Evolutionary conservation across 2,888 invertebrate species (phyloP), one percentile per base, ranked within the genome.

Genomic region (Rhaphigaster nebulosa): DNA sequence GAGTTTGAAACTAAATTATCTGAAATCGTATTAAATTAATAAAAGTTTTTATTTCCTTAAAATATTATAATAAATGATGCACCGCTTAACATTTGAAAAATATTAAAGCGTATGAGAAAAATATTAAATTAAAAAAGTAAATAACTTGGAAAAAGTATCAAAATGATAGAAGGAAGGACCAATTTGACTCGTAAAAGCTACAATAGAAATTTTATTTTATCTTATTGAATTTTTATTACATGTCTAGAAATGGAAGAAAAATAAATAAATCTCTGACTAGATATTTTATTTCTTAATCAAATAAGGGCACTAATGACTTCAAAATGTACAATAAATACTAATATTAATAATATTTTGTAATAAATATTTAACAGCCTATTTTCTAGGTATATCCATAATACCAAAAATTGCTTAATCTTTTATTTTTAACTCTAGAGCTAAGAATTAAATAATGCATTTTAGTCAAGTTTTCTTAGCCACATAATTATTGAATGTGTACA

Each of bases 361-460:
- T 89, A 89, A 89, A 89, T 89, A 70, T 89, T 89, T 89, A 76
- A 89, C 76, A 89, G 89, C 89, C 89, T 70, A 89, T 89, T 76
- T 76, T 89, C 89, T 89, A 89, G 76, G 76, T 76, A 87, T 84
- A 89, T 89, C 29, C 70, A 76, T 89, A 50, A 89, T 89, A 89
- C 89, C 89, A 89, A 89, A 89, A 89, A 50, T 89, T n/a, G 45
- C 89, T 76, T 89, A 88, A 23, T 60, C 45, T 45, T 50, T 70
- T 38, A 88, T 89, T 45, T 84, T 41, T 84, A 84, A 84, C 5
- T 50, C 84, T 84, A 84, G 23, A 12, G 41, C 84, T 84, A 84
- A 84, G 38, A 45, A 84, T 84, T 26, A 76, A 60, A 89, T 76
- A 89, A 89, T 89, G 76, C 45, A 50, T 76, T 89, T 70, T 89